Evolutionary conservation across 1,140 invertebrate genomes (phyloP).

Genomic region (Drosophila pallidifrons): DNA sequence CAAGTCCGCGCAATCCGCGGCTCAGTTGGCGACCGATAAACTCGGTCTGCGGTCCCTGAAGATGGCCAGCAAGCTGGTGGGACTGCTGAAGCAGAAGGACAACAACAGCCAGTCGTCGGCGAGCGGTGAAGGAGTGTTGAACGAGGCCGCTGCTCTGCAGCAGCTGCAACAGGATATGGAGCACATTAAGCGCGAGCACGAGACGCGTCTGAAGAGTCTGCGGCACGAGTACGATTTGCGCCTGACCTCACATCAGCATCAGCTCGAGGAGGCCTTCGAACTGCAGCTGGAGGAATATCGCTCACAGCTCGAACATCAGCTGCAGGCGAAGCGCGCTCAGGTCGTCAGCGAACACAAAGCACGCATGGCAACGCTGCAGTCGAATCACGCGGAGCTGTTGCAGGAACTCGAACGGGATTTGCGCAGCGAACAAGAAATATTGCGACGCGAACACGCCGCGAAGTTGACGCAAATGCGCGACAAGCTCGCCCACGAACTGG

Average conservation of each 20-base stretch:
- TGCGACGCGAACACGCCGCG: conserved; percentile 88
- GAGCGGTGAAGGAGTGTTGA: conserved; percentile 4
- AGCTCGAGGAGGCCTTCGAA: conserved; percentile 86
- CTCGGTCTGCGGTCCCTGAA: conserved; percentile 54
- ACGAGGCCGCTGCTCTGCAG: conserved; percentile 35
- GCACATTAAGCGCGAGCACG: conserved; percentile 80
- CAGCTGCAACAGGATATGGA: conserved; percentile 80
- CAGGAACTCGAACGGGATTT: conserved; percentile 88
- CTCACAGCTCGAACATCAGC: conserved; percentile 77
- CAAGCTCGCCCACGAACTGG: conserved; percentile 87
- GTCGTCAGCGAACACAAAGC: conserved; percentile 86
- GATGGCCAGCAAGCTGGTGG: conserved; percentile 66
- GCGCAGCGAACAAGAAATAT: conserved; percentile 87
- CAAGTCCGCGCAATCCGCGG: conserved; percentile 38
- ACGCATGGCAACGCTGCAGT: conserved; percentile 85
- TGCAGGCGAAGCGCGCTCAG: conserved; percentile 85
- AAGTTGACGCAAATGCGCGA: conserved; percentile 87
- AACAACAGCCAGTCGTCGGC: neutral
- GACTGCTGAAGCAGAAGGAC: conserved; percentile 60
- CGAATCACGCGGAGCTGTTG: conserved; percentile 85
- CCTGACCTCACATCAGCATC: conserved; percentile 86
- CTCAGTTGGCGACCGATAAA: conserved; percentile 45
- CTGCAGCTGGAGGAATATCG: conserved; percentile 71
- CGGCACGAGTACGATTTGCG: conserved; percentile 86
- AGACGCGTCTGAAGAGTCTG: conserved; percentile 85